Evolutionary conservation across 2,797 vertebrate species (phyloP), one percentile per base, ranked within the genome.

Genomic region (Bovichtus variegatus): DNA sequence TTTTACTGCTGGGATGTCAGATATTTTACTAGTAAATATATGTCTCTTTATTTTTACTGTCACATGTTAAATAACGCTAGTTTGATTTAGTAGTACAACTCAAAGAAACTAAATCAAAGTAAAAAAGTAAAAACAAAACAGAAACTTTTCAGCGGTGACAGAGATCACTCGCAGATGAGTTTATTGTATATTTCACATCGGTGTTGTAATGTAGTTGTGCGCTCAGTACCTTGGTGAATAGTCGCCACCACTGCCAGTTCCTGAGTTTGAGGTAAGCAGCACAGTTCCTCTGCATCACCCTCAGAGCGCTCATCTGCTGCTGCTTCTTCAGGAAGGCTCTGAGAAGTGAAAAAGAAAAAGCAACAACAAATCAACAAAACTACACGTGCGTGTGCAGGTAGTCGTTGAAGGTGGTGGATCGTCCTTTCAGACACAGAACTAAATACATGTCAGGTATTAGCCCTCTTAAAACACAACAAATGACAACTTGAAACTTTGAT

Each of bases 231-330:
- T 98, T 98, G 59, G 94, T 98, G 80, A 98, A 97, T 10, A 98
- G 95, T 5, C 97, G 92, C 97, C 97, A 98, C 97, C 97, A 98
- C 71, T 97, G 97, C 97, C 97, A 98, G 94, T 98, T 96, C 55
- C 97, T 93, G 72, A 98, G 95, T 83, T 97, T 98, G 78, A 98
- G 97, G 91, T 98, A 98, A 53, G 97, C 97, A 0, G 96, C 96
- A 10, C 97, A 98, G 93, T 98, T 98, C 71, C 97, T 93, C 91
- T 98, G 97, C 95, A 98, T 97, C 71, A 98, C 97, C 47, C 96
- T 92, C 51, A 97, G 83, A 2, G 97, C 97, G 0, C 97, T 97
- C 87, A 97, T 94, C 93, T 98, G 97, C 92, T 98, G 97, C 92
- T 97, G 97, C 83, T 96, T 96, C 88, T 96, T 96, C 80, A 92